Conservation (phyloP, 2,888 invertebrate species). For the Beris morrisii region DNA sequence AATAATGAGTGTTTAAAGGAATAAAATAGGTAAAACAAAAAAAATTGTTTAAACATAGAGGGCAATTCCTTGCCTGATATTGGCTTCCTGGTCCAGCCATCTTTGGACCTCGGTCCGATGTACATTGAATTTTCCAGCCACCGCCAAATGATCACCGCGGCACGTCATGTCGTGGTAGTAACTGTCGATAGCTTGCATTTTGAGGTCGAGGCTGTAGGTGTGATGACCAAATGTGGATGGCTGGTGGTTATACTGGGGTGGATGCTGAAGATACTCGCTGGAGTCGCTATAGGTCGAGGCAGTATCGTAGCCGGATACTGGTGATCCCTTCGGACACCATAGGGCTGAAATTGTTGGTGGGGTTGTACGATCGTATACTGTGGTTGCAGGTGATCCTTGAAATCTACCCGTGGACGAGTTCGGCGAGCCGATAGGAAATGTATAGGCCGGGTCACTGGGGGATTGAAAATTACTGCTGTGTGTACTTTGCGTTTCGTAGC, state of each 20-base stretch:
- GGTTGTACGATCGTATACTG: neutral
- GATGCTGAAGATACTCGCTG: conserved; percentile 40
- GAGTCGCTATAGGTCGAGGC: conserved; percentile 55
- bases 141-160: conserved; percentile 57
- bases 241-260: conserved; percentile 12
- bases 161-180: conserved; percentile 60
- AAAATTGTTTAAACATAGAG: conserved; percentile 40
- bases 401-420: conserved; percentile 41
- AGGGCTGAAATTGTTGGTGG: conserved; percentile 47
- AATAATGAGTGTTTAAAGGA: neutral
- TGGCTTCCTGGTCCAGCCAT: conserved; percentile 60
- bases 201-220: conserved; percentile 59
- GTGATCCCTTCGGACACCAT: conserved; percentile 56
- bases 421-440: conserved; percentile 37
- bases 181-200: conserved; percentile 60
- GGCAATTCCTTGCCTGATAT: conserved; percentile 42
- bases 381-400: conserved; percentile 42
- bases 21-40: neutral
- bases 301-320: conserved; percentile 56
- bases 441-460: conserved; percentile 26
- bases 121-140: conserved; percentile 53
- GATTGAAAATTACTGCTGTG: conserved; percentile 33
- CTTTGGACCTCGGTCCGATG: conserved; percentile 60
- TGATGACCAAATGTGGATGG: neutral
- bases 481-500: conserved; percentile 40